Evolutionary conservation across 2,888 invertebrate species (phyloP), one percentile per base, ranked within the genome.

Genomic region (Pollenia griseotomentosa): DNA sequence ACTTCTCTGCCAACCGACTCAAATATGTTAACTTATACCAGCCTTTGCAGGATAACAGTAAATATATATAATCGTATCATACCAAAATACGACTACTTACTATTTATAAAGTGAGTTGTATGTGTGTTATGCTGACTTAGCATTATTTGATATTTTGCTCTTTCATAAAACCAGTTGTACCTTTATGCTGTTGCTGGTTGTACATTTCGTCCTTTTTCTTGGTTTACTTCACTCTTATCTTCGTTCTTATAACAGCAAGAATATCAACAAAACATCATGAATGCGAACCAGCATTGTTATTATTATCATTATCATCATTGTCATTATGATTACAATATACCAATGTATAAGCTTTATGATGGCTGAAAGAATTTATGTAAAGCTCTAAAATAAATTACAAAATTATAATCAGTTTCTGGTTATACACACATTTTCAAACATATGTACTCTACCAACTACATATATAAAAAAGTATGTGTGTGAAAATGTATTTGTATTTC

Each of bases 371-470:
- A 90, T 91, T 90, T 91, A 90, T 91, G 89, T 90, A 90, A 88
- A 90, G 90, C 90, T 90, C 88, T 89, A 89, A 90, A 90, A 91
- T 91, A 91, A 91, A 91, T 91, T 90, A 89, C 90, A 89, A 91
- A 91, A 91, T 91, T 90, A 90, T 91, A 89, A 91, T 91, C 91
- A 91, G 78, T 91, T 90, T 89, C 80, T 78, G 81, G 48, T 59
- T 61, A 44, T 40, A 19, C 33, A 51, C 14, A 2, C 40, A 59
- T 33, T 33, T 33, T 6, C 9, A 68, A 0, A 16, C 4, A 61
- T n/a, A 44, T 3, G 12, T 61, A 40, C 12, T 59, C 42, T 66
- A 14, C 11, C 10, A 44, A 10, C 44, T n/a, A 65, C 40, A 42
- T 59, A 40, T 70, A 9, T 7, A 44, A 44, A 57, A 7, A 33